These are phyloP conservation scores for Plebejus melissa DNA, from an alignment of 2,888 invertebrate genomes.

Conservation along the genomic window DNA sequence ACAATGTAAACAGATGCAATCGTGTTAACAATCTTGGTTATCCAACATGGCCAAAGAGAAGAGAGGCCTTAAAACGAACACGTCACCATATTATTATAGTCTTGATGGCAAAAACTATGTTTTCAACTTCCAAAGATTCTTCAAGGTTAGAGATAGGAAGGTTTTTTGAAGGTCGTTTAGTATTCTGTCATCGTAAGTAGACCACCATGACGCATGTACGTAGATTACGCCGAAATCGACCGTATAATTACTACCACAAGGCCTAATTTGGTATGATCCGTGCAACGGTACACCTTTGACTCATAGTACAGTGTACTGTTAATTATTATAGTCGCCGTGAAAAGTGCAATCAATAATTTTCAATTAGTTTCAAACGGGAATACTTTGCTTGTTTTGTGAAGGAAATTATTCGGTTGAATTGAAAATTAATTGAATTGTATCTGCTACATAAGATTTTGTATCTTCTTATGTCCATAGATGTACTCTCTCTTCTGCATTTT, in stretches of 20 bases:
- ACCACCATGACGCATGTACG: background rate
- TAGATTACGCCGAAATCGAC: background rate
- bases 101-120: background rate
- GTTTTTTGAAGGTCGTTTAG: background rate
- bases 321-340: background rate
- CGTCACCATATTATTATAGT: no score
- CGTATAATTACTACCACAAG: background rate
- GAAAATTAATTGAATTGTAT: no score
- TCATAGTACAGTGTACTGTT: background rate
- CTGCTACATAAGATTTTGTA: no score
- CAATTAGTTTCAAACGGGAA: background rate
- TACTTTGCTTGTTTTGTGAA: background rate
- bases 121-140: background rate
- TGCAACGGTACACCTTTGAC: background rate
- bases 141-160: background rate
- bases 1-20: no score
- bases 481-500: no score
- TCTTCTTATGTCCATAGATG: no score
- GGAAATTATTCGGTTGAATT: no score
- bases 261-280: background rate
- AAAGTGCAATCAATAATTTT: background rate
- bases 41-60: no score
- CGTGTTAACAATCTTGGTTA: no score
- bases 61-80: no score
- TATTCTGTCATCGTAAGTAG: slow-evolving; percentile 12